phyloP scores from a whole-genome alignment of 2,797 vertebrate genomes.

The Cercopithecus neglectus region DNA sequence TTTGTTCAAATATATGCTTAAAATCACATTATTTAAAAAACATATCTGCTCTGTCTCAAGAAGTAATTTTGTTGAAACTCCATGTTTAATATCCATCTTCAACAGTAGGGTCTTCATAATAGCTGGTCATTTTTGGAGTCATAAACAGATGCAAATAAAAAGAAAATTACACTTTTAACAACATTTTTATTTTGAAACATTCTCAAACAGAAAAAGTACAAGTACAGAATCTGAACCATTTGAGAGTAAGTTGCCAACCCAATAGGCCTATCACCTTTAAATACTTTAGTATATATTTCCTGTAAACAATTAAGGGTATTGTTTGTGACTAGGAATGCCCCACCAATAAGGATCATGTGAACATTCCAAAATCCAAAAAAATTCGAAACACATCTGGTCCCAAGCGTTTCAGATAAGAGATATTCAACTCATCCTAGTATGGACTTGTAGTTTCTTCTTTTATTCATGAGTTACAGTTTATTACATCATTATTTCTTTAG shows the following conservation, averaged over 20 bases:
- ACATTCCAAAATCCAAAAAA: background rate
- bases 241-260: background rate
- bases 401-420: background rate
- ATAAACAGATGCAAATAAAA: background rate
- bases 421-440: too few species aligned
- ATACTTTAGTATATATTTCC: background rate
- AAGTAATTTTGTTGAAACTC: background rate
- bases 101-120: background rate
- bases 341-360: background rate
- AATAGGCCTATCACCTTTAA: background rate
- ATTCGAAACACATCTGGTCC: background rate
- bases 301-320: background rate
- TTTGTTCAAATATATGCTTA: background rate
- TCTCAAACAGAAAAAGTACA: background rate
- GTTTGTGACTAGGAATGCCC: background rate
- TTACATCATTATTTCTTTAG: background rate
- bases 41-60: slow-evolving; percentile 13
- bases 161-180: background rate
- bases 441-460: background rate
- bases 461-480: background rate
- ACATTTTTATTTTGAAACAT: slow-evolving; percentile 23
- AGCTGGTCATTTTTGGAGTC: background rate
- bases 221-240: background rate
- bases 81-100: background rate
- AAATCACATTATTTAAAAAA: background rate